Conservation (phyloP, 1,140 invertebrate genomes). For the Marisa cornuarietis region DNA sequence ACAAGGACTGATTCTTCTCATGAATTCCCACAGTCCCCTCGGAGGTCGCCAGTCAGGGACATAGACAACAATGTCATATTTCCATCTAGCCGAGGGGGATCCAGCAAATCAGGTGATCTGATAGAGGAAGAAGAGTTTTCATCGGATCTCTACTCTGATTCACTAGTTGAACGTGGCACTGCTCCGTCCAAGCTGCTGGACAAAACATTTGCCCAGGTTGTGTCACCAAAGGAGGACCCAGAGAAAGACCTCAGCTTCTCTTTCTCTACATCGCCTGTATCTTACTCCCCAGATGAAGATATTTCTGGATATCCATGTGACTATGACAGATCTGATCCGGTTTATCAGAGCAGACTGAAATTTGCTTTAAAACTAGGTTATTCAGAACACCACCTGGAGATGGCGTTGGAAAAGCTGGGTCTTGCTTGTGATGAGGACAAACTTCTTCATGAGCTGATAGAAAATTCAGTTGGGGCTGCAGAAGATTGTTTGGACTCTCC, state of each 20-base stretch:
- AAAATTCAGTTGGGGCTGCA: conserved; percentile 31
- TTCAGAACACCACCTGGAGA: conserved; percentile 84
- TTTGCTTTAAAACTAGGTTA: conserved; percentile 87
- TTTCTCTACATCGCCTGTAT: background rate
- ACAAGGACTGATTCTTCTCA: background rate
- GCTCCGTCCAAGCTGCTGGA: background rate
- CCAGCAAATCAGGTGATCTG: background rate
- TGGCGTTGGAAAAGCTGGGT: conserved; percentile 84
- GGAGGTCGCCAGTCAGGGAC: conserved; percentile 4
- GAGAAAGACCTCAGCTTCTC: background rate
- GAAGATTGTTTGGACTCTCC: background rate
- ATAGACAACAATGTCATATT: conserved; percentile 20
- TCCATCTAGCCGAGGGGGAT: background rate
- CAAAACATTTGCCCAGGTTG: conserved; percentile 12
- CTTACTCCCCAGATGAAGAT: background rate
- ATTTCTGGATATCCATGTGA: background rate
- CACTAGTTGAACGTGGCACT: background rate
- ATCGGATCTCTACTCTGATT: background rate
- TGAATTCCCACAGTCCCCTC: background rate
- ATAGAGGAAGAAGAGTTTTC: background rate
- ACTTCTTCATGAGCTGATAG: conserved; percentile 77
- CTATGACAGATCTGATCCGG: conserved; percentile 2
- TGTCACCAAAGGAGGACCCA: background rate
- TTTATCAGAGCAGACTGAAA: conserved; percentile 1
- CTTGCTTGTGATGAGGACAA: conserved; percentile 78